These are phyloP conservation scores for Holotrichia oblita DNA, from an alignment of 1,140 invertebrate genomes.

Conservation along the genomic window DNA sequence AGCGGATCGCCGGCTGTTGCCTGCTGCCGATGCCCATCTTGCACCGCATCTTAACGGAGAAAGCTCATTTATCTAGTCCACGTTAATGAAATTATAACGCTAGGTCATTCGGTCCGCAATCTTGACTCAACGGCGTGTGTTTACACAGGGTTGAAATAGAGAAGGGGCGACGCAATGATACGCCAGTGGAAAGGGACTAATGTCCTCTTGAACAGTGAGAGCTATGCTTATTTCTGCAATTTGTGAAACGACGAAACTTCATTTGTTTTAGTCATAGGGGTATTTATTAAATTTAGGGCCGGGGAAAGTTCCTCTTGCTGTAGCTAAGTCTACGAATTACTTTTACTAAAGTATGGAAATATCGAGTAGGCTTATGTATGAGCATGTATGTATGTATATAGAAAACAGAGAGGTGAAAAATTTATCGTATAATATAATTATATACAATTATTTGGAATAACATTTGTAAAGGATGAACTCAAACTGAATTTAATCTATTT, in stretches of 20 bases:
- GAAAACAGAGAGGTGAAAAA: too few species aligned
- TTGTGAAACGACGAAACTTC: slow-evolving; percentile 20
- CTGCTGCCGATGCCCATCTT: slow-evolving; percentile 41
- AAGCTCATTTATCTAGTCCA: slow-evolving; percentile 45
- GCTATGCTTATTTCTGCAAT: slow-evolving; percentile 38
- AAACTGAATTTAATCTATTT: too few species aligned
- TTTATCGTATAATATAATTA: too few species aligned
- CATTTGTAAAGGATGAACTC: too few species aligned
- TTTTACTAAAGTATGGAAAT: too few species aligned
- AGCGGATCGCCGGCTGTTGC: slow-evolving; percentile 41
- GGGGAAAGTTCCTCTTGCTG: too few species aligned
- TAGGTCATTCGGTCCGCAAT: slow-evolving; percentile 43
- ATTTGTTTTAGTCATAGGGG: not conserved
- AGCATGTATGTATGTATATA: too few species aligned
- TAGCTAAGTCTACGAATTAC: too few species aligned
- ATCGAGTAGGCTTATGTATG: too few species aligned
- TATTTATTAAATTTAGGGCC: not conserved
- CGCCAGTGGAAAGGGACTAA: not conserved
- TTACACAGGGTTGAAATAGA: not conserved
- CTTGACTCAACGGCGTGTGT: slow-evolving; percentile 30
- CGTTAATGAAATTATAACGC: slow-evolving; percentile 45
- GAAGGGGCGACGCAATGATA: not conserved
- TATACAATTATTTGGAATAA: too few species aligned
- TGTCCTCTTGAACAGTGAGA: slow-evolving; percentile 9
- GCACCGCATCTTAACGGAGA: slow-evolving; percentile 41